Conservation (phyloP, 37 sponge, comb jelly and placozoan species). For the Oscarella lobularis region DNA sequence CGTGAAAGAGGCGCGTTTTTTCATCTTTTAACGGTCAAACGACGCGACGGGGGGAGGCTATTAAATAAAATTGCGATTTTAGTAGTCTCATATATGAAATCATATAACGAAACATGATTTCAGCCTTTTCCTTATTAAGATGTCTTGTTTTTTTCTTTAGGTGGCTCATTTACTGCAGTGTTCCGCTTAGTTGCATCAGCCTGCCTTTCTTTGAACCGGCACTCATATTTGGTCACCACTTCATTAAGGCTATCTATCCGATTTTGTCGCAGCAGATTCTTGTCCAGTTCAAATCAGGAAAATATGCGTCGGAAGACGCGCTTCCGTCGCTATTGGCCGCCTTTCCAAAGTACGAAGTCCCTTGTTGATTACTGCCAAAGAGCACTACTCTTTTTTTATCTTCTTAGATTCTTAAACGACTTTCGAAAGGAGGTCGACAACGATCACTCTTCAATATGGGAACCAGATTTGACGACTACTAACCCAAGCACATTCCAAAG, state of each 20-base stretch:
- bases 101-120: background rate
- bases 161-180: slow-evolving; percentile 84
- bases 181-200: slow-evolving; percentile 65
- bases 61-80: no score
- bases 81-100: no score
- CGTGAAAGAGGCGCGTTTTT: no score
- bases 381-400: no score
- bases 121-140: background rate
- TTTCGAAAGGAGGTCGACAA: background rate
- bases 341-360: slow-evolving; percentile 24
- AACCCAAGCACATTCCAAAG: no score
- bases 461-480: background rate
- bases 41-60: no score
- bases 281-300: slow-evolving; percentile 56
- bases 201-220: slow-evolving; percentile 54
- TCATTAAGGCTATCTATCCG: slow-evolving; percentile 60
- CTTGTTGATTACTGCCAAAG: no score
- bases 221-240: slow-evolving; percentile 63
- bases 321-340: slow-evolving; percentile 31
- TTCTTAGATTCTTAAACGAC: background rate
- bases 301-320: slow-evolving; percentile 53
- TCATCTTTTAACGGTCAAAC: no score
- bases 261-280: slow-evolving; percentile 61
- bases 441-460: background rate
- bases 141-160: slow-evolving; percentile 13